Evolutionary conservation across 2,113 vertebrate species (phyloP).

Genomic region (Nannospalax galili): DNA sequence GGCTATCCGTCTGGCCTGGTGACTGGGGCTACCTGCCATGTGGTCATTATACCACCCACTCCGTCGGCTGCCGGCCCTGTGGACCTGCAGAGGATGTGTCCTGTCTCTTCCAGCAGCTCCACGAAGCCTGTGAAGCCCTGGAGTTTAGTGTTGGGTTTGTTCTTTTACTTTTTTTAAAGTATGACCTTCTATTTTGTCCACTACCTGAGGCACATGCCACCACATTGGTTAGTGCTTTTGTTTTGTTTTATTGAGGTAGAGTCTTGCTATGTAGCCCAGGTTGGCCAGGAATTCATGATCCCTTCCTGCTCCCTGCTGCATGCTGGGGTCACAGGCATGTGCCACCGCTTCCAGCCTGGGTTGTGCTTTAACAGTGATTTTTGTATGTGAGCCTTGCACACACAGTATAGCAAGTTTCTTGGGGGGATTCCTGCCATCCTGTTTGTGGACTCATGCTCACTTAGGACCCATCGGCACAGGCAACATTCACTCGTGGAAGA

Average conservation of each 20-base stretch:
- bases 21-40: neutral
- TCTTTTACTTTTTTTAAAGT: neutral
- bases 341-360: neutral
- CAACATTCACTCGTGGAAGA: neutral
- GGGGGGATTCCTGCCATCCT: rapidly evolving
- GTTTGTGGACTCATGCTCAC: neutral
- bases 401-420: neutral
- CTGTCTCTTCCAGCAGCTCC: neutral
- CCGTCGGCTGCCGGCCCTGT: neutral
- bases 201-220: neutral
- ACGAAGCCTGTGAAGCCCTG: neutral
- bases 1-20: neutral
- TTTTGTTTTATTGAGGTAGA: neutral
- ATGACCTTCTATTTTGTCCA: neutral
- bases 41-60: neutral
- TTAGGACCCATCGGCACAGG: neutral
- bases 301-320: no score
- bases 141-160: neutral
- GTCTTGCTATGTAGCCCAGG: neutral
- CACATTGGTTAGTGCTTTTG: neutral
- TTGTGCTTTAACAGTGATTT: no score
- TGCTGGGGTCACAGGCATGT: neutral
- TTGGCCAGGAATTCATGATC: neutral
- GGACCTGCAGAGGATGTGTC: rapidly evolving
- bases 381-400: no score